These are phyloP conservation scores for Chromoteleia sp. DNA, from an alignment of 2,888 invertebrate genomes.

Conservation along the genomic window DNA sequence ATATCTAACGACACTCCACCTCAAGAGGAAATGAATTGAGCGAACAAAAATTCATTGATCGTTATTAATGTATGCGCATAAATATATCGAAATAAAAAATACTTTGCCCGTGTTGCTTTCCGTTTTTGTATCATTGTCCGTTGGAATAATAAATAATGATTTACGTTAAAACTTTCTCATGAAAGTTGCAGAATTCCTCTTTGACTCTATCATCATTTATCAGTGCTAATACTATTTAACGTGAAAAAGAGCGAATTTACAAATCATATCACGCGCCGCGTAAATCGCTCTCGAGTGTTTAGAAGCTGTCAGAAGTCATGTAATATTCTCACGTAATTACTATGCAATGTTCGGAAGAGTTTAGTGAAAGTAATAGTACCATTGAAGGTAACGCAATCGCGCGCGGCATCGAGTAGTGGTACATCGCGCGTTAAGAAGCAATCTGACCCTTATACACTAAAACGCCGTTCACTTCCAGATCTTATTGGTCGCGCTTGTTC, in stretches of 20 bases:
- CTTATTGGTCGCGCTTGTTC: constrained; percentile 72
- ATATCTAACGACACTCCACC: neutral
- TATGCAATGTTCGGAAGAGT: constrained; percentile 66
- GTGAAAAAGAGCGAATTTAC: constrained; percentile 39
- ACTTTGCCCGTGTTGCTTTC: constrained; percentile 1
- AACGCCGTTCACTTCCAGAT: constrained; percentile 75
- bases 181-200: constrained; percentile 39
- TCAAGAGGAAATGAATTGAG: neutral
- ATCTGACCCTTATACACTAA: constrained; percentile 47
- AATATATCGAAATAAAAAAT: constrained; percentile 23
- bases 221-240: constrained; percentile 32
- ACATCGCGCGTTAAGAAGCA: constrained; percentile 55
- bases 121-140: constrained; percentile 38
- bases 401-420: constrained; percentile 46
- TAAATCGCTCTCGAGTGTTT: constrained; percentile 8
- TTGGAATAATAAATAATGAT: constrained; percentile 54
- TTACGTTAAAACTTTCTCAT: constrained; percentile 60
- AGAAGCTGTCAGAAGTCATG: constrained; percentile 59
- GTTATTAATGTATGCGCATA: constrained; percentile 19
- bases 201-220: constrained; percentile 51
- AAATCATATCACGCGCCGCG: constrained; percentile 31
- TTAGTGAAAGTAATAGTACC: constrained; percentile 79
- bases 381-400: constrained; percentile 65
- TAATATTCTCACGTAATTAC: constrained; percentile 63
- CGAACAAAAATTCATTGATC: neutral